Evolutionary conservation across 1,140 invertebrate genomes (phyloP).

Genomic region (Ips nitidus): DNA sequence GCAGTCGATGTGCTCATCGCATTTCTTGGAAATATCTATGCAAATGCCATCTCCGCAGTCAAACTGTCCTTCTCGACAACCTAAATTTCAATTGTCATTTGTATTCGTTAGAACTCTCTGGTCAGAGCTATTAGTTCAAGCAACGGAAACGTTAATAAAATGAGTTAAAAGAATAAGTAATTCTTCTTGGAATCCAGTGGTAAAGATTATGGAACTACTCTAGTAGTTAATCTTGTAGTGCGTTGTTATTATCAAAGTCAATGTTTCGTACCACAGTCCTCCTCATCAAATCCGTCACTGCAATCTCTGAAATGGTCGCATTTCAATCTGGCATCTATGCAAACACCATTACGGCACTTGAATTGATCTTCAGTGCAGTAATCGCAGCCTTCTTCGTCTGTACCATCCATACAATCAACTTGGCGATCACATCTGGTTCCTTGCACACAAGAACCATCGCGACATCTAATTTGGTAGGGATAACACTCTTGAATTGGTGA

Average conservation of each 20-base stretch:
- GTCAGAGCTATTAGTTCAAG: neutral
- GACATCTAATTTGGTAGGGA: constrained; percentile 62
- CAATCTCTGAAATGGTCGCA: constrained; percentile 59
- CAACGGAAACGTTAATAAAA: neutral
- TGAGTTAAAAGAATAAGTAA: too few relatives aligned
- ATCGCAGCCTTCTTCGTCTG: constrained; percentile 59
- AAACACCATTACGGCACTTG: constrained; percentile 55
- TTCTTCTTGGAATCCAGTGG: too few relatives aligned
- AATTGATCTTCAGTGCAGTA: constrained; percentile 61
- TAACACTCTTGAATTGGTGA: constrained; percentile 51
- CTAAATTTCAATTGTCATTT: constrained; percentile 7
- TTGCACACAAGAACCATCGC: constrained; percentile 61
- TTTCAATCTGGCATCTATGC: constrained; percentile 52
- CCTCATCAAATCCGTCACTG: constrained; percentile 57
- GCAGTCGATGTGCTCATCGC: constrained; percentile 58
- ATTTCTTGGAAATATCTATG: constrained; percentile 53
- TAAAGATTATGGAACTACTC: neutral
- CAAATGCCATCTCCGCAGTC: constrained; percentile 56
- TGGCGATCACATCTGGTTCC: constrained; percentile 55
- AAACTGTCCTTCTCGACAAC: constrained; percentile 54
- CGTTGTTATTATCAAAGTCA: too few relatives aligned
- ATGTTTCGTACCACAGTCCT: constrained; percentile 46
- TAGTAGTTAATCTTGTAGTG: neutral
- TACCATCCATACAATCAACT: constrained; percentile 56
- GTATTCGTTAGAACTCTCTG: neutral